A percentile compares a stretch with the other conserved stretches of the same genome.
Conservation (phyloP, 2,797 vertebrate genomes). For the Coreius guichenoti region DNA sequence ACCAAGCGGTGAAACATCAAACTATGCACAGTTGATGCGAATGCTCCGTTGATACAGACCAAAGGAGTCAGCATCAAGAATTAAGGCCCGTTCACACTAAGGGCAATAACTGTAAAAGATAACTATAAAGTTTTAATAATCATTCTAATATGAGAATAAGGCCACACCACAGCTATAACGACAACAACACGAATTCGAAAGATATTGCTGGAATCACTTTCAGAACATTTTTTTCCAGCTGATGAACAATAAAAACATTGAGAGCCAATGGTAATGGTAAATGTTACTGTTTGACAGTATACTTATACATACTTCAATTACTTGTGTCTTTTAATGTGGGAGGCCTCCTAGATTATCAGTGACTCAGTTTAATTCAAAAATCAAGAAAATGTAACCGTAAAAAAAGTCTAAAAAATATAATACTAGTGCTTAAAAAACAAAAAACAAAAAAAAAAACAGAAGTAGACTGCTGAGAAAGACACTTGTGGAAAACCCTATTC, state of each 20-base stretch:
- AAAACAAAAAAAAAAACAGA: not conserved
- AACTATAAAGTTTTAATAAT: not conserved
- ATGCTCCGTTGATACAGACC: not conserved
- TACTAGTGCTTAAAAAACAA: not conserved
- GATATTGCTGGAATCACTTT: not conserved
- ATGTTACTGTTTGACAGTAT: not conserved
- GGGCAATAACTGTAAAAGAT: not conserved
- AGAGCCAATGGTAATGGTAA: not conserved
- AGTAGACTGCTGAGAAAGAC: not conserved
- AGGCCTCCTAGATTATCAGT: not conserved
- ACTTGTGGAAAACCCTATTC: constrained; percentile 9
- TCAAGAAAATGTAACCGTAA: not conserved
- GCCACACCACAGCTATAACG: not conserved
- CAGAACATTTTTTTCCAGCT: not conserved
- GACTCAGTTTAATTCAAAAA: not conserved
- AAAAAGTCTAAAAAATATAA: not conserved
- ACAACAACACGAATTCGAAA: not conserved
- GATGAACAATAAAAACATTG: not conserved
- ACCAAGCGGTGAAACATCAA: not conserved
- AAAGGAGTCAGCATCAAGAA: constrained; percentile 1
- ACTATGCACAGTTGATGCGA: not conserved
- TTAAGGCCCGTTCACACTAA: not conserved
- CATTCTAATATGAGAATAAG: not conserved
- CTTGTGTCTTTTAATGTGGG: not conserved
- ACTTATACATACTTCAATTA: not conserved